These are phyloP conservation scores for Leucoma salicis DNA, from an alignment of 2,888 invertebrate species.

Conservation along the genomic window DNA sequence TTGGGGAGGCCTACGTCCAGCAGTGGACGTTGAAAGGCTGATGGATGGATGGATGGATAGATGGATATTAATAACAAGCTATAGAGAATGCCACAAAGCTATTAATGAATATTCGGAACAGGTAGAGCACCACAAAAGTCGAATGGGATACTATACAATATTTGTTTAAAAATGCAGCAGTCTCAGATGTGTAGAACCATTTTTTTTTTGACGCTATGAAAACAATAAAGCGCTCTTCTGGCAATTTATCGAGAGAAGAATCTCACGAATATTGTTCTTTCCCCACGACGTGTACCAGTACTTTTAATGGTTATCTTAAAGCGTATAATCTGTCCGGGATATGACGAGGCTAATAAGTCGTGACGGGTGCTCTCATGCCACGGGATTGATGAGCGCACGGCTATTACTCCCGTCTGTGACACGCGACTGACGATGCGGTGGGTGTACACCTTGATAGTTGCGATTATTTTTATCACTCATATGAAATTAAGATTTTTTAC, in stretches of 20 bases:
- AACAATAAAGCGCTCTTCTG: background rate
- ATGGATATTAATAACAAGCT: no score
- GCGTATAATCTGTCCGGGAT: background rate
- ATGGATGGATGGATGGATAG: no score
- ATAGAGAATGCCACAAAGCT: no score
- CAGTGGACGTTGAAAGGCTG: no score
- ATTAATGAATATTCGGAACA: no score
- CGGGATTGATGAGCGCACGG: slow-evolving; percentile 37
- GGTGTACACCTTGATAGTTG: slow-evolving; percentile 11
- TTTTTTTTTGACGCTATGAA: no score
- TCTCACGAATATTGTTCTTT: background rate
- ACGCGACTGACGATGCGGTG: slow-evolving; percentile 31
- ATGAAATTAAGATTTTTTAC: no score
- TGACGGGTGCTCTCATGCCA: slow-evolving; percentile 16
- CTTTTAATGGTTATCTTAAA: background rate
- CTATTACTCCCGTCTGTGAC: slow-evolving; percentile 32
- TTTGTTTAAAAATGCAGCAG: no score
- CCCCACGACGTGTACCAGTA: background rate
- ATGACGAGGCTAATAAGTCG: background rate
- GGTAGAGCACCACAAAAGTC: no score
- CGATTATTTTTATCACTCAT: background rate
- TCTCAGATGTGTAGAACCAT: no score
- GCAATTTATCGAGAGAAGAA: background rate
- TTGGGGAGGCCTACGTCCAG: no score
- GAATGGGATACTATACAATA: no score